Base-by-base conservation (phyloP, 1,140 invertebrate genomes). In the Papilio polytes region DNA sequence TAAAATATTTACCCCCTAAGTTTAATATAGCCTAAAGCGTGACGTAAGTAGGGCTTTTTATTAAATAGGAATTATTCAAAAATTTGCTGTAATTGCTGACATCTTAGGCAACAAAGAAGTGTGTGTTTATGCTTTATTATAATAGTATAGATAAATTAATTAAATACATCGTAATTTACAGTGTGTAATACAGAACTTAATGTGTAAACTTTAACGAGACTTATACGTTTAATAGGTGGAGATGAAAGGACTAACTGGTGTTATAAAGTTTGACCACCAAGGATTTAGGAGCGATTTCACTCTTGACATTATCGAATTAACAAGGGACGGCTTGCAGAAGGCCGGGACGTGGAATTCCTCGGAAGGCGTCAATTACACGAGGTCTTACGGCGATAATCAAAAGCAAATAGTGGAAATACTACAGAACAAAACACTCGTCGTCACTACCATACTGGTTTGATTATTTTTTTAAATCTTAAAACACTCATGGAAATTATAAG, bases 241-340 rank as follows among this genome's bases (percentile, higher is more conserved):
- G 93, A 98, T 99, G 96, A 96, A 97, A 84, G 99, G 99, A 1
- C 94, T 99, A 83, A 99, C 98, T 1, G 98, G 98, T 53, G 97
- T 98, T 18, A 98, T 99, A 83, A 98, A 98, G 92, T 99, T 99
- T 91, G 98, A 99, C 95, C 97, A 98, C 90, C 97, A 98, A 95
- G 98, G 98, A 48, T 98, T 98, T 92, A 96, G 99, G 80, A 98
- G 98, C 1, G 98, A 99, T 93, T 99, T 99, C 88, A 96, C 97
- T 83, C 95, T 99, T 63, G 98, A 98, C 89, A 98, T 99, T 82
- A 97, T 99, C 51, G 98, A 99, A 91, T 95, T 99, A 53, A 97
- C 96, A 41, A 97, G 98, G 86, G 97, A 97, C 51, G 98, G 98
- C 0, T 93, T 98, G 66, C 96, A 97, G 82, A 97, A 98, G 92